phyloP scores from a whole-genome alignment of 2,888 invertebrate species.

The Mythimna vitellina region DNA sequence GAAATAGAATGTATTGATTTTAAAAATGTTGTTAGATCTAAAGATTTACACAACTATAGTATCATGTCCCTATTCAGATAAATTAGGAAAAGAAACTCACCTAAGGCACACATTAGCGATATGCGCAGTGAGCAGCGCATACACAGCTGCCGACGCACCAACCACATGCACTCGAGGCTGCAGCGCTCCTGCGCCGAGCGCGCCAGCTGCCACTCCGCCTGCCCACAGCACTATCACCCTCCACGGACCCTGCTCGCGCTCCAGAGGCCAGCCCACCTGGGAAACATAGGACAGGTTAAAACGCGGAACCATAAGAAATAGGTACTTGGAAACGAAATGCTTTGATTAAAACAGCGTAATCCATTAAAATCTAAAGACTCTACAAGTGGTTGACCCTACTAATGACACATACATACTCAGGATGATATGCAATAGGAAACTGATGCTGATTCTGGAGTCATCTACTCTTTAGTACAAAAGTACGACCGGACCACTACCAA shows the following conservation, averaged over 20 bases:
- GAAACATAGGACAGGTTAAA: constrained; percentile 2
- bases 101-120: constrained; percentile 94
- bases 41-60: background rate
- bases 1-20: background rate
- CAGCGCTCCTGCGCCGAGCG: constrained; percentile 94
- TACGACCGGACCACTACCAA: background rate
- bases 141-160: constrained; percentile 97
- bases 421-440: background rate
- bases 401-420: background rate
- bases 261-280: constrained; percentile 90
- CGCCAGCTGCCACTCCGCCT: constrained; percentile 94
- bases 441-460: background rate
- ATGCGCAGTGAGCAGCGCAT: constrained; percentile 96
- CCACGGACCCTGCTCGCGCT: constrained; percentile 94
- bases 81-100: constrained; percentile 60
- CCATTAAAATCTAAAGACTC: background rate
- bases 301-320: background rate
- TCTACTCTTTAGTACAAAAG: background rate
- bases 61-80: background rate
- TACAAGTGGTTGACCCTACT: background rate
- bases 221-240: constrained; percentile 93
- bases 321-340: background rate
- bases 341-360: background rate
- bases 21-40: background rate
- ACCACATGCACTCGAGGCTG: constrained; percentile 94